Evolutionary conservation across 2,888 invertebrate species (phyloP).

Genomic region (Orchestes rusci): DNA sequence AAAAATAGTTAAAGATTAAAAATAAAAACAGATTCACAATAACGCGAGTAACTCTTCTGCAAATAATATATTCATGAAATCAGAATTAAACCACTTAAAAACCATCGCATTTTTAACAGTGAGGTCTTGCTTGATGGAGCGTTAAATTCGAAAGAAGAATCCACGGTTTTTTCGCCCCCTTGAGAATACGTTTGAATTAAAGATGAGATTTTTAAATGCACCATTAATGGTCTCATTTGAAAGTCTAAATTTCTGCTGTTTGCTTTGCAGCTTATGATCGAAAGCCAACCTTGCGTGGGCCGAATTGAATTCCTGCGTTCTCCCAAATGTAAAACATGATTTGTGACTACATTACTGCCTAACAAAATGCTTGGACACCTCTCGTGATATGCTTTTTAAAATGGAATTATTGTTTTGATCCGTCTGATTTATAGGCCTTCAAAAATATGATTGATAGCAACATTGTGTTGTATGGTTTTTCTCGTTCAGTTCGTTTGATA

Average conservation of each 20-base stretch:
- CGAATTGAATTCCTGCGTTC: conserved; percentile 11
- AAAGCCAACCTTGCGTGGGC: conserved; percentile 15
- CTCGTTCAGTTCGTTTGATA: conserved; percentile 4
- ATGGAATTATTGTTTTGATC: conserved; percentile 14
- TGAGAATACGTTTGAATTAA: conserved; percentile 13
- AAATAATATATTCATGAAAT: conserved; percentile 24
- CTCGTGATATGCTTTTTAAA: conserved; percentile 13
- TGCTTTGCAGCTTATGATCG: too few species aligned
- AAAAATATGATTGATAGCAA: too few species aligned
- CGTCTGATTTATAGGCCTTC: too few species aligned
- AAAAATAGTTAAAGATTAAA: too few species aligned
- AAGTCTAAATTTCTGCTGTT: not conserved
- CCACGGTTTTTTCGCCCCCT: conserved; percentile 12
- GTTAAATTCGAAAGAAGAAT: conserved; percentile 19
- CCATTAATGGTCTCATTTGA: conserved; percentile 1
- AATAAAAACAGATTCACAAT: too few species aligned
- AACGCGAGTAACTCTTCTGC: too few species aligned
- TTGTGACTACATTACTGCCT: conserved; percentile 20
- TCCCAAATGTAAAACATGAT: conserved; percentile 19
- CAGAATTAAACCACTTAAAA: conserved; percentile 20
- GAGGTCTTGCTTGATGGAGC: conserved; percentile 20
- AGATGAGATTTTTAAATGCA: conserved; percentile 14
- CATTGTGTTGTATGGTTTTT: too few species aligned
- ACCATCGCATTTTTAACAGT: conserved; percentile 22
- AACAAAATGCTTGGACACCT: conserved; percentile 22